Conservation (phyloP, 2,888 invertebrate genomes). For the Habroteleia sp. region DNA sequence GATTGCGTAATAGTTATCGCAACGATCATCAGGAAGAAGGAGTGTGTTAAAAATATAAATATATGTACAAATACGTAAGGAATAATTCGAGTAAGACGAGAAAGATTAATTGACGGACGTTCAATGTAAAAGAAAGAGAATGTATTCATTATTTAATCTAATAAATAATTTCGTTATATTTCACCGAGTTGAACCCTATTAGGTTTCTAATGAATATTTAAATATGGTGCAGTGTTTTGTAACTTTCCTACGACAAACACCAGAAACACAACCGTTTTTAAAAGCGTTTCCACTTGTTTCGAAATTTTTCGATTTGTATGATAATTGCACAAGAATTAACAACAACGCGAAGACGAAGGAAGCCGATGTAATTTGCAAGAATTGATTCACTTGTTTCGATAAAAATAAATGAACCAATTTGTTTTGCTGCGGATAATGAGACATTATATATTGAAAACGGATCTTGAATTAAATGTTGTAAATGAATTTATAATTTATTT, state of each 20-base stretch:
- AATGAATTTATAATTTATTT: too few relatives aligned
- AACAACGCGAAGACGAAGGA: too few relatives aligned
- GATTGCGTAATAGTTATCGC: constrained; percentile 54
- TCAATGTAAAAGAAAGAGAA: neutral
- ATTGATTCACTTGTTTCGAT: too few relatives aligned
- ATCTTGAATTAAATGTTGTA: too few relatives aligned
- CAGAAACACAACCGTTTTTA: too few relatives aligned
- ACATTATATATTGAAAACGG: too few relatives aligned
- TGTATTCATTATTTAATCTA: constrained; percentile 18
- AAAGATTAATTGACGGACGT: constrained; percentile 39
- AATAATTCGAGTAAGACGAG: constrained; percentile 44
- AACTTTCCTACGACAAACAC: neutral
- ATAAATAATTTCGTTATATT: constrained; percentile 24
- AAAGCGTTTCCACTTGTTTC: too few relatives aligned
- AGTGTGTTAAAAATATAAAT: constrained; percentile 52
- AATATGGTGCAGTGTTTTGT: neutral
- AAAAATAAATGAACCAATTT: too few relatives aligned
- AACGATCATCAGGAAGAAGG: constrained; percentile 26
- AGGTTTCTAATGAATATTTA: constrained; percentile 6
- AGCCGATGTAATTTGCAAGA: too few relatives aligned
- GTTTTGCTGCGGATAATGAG: too few relatives aligned
- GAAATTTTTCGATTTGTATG: too few relatives aligned
- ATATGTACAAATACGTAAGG: constrained; percentile 31
- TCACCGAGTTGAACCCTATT: neutral
- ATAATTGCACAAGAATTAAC: too few relatives aligned